Evolutionary conservation across 2,888 invertebrate species (phyloP), one percentile per base, ranked within the genome.

Genomic region (Cremastinae sp.): DNA sequence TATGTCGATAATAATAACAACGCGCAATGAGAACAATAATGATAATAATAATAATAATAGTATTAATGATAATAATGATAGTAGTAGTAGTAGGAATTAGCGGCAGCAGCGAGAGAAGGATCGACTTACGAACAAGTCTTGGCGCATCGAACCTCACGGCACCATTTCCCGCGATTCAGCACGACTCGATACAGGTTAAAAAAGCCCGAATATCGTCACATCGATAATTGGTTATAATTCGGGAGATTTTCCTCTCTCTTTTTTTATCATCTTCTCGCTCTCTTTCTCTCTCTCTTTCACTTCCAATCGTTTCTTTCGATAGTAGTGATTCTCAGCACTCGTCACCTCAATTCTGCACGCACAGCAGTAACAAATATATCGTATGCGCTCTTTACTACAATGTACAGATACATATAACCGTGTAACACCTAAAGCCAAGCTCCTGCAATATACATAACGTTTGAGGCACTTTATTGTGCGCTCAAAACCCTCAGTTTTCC

Each of bases 341-440:
- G 82, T 85, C 84, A 86, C 81, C 84, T 86, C 86, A 83, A 87
- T 87, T 88, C 85, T 85, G 85, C 82, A 88, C 88, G 87, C 87
- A 88, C 88, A 88, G 87, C 85, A 87, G 86, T 88, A 89, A 89
- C 89, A 89, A 89, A 89, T 89, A 89, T 89, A 89, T 89, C 86
- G 86, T 89, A 89, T 89, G 89, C 89, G 88, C 83, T 85, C 78
- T 81, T 74, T 83, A 84, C 84, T 87, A 87, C 86, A 86, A 85
- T 87, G 84, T 88, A 85, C 88, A 88, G 87, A 83, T 89, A 89
- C 87, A 89, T 88, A 85, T 87, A 89, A 86, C 88, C 87, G 86
- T 88, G 83, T 89, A 89, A 89, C 89, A 89, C 85, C 88, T 89
- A 89, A 89, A 89, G 89, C 89, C 89, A 89, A 89, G 89, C 89